Percentiles rank a stretch among this genome's conserved stretches.
Conservation (phyloP, 2,888 invertebrate species). For the Julus scanicus region DNA sequence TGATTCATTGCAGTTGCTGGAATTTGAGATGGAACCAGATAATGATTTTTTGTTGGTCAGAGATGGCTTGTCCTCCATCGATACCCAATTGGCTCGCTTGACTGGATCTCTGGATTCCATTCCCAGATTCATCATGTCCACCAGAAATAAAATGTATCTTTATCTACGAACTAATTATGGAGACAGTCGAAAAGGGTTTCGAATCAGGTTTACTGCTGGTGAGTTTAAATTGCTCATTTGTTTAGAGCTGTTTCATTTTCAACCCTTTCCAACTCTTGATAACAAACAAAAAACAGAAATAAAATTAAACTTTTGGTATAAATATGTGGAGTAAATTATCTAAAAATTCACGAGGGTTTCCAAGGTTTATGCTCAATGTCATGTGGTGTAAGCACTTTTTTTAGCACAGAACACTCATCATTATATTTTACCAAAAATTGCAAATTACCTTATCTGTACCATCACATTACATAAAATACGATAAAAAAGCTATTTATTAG, state of each 20-base stretch:
- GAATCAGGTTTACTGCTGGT: conserved; percentile 84
- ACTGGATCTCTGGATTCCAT: conserved; percentile 82
- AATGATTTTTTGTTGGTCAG: conserved; percentile 86
- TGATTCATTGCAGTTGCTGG: conserved; percentile 62
- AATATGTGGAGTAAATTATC: too few species aligned
- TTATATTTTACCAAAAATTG: too few species aligned
- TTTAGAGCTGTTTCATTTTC: neutral
- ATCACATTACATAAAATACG: too few species aligned
- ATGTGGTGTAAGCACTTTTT: too few species aligned
- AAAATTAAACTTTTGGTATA: neutral
- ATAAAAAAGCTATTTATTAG: too few species aligned
- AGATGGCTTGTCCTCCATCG: conserved; percentile 89
- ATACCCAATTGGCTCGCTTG: conserved; percentile 83
- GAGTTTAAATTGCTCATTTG: conserved; percentile 55
- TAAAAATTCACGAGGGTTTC: neutral
- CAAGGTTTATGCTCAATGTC: neutral
- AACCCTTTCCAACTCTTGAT: neutral
- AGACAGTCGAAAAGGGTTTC: conserved; percentile 89
- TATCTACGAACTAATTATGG: conserved; percentile 93
- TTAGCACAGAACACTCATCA: too few species aligned
- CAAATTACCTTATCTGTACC: too few species aligned
- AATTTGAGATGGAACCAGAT: conserved; percentile 65
- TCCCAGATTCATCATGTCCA: conserved; percentile 87
- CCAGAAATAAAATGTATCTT: conserved; percentile 86
- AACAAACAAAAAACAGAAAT: conserved; percentile 46